Percentiles rank a stretch among this genome's conserved stretches.
Evolutionary conservation across 1,140 invertebrate genomes (phyloP).

Genomic region (Aphelinus atriplicis): DNA sequence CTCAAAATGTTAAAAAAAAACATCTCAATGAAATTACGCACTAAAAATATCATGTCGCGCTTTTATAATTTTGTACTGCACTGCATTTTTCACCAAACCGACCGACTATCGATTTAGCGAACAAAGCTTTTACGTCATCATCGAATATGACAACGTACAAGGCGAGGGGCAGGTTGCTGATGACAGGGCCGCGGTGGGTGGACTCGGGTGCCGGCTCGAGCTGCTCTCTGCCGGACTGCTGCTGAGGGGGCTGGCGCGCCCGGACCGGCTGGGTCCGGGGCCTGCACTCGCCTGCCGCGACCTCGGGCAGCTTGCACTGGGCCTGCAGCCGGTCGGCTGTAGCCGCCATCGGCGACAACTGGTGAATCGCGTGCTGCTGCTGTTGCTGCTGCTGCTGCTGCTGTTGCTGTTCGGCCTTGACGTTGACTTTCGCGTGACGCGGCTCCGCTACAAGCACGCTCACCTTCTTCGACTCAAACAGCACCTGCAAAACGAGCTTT

Average conservation of each 20-base stretch:
- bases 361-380: constrained; percentile 43
- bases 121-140: too few relatives aligned
- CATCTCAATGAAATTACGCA: too few relatives aligned
- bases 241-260: too few relatives aligned
- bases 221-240: too few relatives aligned
- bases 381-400: constrained; percentile 3
- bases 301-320: background rate
- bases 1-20: too few relatives aligned
- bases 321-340: constrained; percentile 55
- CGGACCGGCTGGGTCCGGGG: background rate
- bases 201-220: background rate
- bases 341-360: constrained; percentile 46
- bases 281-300: background rate
- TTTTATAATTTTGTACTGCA: too few relatives aligned
- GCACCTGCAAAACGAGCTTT: constrained; percentile 64
- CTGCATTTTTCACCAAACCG: too few relatives aligned
- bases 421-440: constrained; percentile 71
- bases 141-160: background rate
- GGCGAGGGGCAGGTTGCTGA: background rate
- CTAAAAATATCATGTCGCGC: too few relatives aligned
- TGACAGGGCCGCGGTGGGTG: background rate
- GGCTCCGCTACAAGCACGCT: constrained; percentile 75
- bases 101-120: too few relatives aligned
- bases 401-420: constrained; percentile 67
- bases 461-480: constrained; percentile 75